Base-by-base conservation (phyloP, 2,888 invertebrate genomes). In the Girardia tigrina region DNA sequence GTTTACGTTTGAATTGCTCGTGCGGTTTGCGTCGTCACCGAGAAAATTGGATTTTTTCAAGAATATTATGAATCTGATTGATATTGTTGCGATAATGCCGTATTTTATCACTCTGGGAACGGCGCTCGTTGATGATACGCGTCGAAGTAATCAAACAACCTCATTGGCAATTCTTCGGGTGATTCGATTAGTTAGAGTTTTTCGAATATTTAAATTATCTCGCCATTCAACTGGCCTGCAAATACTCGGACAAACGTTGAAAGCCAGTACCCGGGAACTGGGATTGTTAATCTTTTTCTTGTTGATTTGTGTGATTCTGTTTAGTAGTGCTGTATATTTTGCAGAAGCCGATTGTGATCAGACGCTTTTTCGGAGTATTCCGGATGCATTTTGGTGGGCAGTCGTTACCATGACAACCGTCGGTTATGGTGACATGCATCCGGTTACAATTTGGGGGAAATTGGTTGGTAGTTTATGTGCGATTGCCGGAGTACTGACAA, bases 341-440 rank as follows among this genome's bases (percentile, higher is more conserved):
- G 93, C 93, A 81, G 93, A 94, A 87, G 92, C 92, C 84, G 92
- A 92, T 85, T 88, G 89, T 84, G 89, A 89, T 85, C 89, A 90
- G 86, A 90, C 92, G 82, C 90, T 90, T 88, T 93, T 93, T 89
- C 90, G 90, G 87, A 92, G 92, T 85, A 93, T 94, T 86, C 92
- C 92, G 80, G 91, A 91, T 86, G 92, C 92, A 80, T 93, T 92
- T 88, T 92, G 92, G 92, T 92, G 92, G 92, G 85, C 85, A 71
- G 85, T 93, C 82, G 92, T 92, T 84, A 93, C 93, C 83, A 92
- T 92, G 92, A 92, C 92, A 84, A 97, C 95, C 88, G 97, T 97
- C 88, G 97, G 97, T 88, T 97, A 97, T 90, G 95, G 95, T 88
- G 95, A 97, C 89, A 97, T 97, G 95, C 79, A 94, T 88, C 97